Percentiles rank a stretch among this genome's conserved stretches.
Conservation (phyloP, 2,888 invertebrate species). For the Hemicrepidius hirtus region DNA sequence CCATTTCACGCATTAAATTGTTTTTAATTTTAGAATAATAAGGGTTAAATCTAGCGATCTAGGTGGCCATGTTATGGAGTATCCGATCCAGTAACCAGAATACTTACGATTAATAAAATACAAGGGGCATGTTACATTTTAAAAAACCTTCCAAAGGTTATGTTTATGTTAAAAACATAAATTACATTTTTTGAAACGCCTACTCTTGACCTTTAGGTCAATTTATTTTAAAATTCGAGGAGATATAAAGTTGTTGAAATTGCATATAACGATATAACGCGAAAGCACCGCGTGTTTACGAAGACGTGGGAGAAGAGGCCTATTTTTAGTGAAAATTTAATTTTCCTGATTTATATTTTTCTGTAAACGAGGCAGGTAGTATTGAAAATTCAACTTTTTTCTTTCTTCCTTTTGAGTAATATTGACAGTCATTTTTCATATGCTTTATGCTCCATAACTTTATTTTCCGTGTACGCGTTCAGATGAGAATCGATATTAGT, state of each 20-base stretch:
- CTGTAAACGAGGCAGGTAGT: background rate
- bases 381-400: constrained; percentile 32
- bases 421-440: constrained; percentile 46
- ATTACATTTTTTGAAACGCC: background rate
- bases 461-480: constrained; percentile 42
- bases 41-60: no score
- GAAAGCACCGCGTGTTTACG: constrained; percentile 1
- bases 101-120: no score
- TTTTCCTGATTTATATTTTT: constrained; percentile 18
- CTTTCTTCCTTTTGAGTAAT: constrained; percentile 27
- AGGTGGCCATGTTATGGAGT: no score
- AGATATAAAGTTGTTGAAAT: constrained; percentile 1
- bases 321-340: constrained; percentile 21
- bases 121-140: no score
- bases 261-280: constrained; percentile 1
- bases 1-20: no score
- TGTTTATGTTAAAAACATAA: no score
- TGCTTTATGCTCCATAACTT: constrained; percentile 38
- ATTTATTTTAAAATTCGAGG: background rate
- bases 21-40: no score
- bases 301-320: constrained; percentile 5
- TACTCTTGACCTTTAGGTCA: background rate
- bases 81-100: no score
- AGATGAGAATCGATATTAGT: constrained; percentile 47
- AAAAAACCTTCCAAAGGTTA: no score